phyloP scores from a whole-genome alignment of 2,888 invertebrate genomes.

The Epinotia nisella region DNA sequence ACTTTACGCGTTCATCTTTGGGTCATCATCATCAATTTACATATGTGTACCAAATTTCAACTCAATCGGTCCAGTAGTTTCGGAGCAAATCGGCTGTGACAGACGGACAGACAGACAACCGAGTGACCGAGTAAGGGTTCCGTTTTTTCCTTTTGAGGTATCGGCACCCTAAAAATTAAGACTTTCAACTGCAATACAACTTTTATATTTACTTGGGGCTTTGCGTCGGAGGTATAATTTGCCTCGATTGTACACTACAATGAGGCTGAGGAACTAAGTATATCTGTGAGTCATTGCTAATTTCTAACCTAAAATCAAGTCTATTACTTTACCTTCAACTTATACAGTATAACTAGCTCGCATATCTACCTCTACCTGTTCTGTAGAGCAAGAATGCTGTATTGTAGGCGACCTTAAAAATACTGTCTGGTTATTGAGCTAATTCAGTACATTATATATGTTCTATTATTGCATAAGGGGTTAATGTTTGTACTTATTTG shows the following conservation, averaged over 20 bases:
- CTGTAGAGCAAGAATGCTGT: conserved; percentile 36
- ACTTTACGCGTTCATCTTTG: too few species aligned
- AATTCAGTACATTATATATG: conserved; percentile 17
- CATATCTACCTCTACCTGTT: conserved; percentile 28
- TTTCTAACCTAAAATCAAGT: conserved; percentile 20
- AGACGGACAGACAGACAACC: too few species aligned
- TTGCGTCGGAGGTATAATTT: background rate
- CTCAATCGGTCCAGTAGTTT: too few species aligned
- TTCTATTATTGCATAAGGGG: conserved; percentile 17
- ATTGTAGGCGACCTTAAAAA: conserved; percentile 45
- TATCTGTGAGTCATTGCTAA: conserved; percentile 12
- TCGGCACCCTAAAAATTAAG: too few species aligned
- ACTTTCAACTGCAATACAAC: too few species aligned
- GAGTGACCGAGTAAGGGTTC: too few species aligned
- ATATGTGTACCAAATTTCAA: too few species aligned
- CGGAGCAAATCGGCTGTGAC: too few species aligned
- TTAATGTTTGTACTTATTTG: background rate
- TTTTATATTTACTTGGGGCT: too few species aligned
- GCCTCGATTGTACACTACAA: background rate
- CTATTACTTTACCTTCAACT: conserved; percentile 36
- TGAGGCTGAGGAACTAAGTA: background rate
- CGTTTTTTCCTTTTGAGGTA: too few species aligned
- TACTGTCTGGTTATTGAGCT: conserved; percentile 25
- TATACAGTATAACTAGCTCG: conserved; percentile 18
- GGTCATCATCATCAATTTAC: too few species aligned